Evolutionary conservation across 2,797 vertebrate species (phyloP).

Genomic region (Cottoperca gobio): DNA sequence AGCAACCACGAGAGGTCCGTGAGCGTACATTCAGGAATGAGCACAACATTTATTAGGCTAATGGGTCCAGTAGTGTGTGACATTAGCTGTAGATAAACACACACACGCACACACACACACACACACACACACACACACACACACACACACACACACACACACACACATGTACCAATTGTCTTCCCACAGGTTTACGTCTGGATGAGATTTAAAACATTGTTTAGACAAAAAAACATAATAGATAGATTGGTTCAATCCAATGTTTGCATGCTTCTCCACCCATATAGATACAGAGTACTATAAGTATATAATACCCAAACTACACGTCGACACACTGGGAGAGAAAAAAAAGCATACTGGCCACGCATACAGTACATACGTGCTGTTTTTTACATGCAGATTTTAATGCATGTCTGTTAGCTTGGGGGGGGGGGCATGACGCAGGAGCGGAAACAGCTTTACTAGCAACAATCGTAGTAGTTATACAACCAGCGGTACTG

Average conservation of each 20-base stretch:
- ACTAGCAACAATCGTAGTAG: neutral
- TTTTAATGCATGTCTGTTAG: neutral
- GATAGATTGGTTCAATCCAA: neutral
- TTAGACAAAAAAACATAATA: neutral
- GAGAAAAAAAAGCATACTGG: neutral
- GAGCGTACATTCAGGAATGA: no score
- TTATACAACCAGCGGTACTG: neutral
- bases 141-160: no score
- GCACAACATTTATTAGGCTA: no score
- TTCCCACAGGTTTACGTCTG: no score
- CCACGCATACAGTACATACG: neutral
- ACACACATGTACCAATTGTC: no score
- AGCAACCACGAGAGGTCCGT: no score
- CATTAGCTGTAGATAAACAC: no score
- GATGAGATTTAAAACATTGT: no score
- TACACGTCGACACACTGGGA: neutral
- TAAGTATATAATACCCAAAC: neutral
- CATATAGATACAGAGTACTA: neutral
- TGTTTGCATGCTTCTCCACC: neutral
- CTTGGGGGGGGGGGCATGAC: no score
- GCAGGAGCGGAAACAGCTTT: neutral
- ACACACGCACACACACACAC: no score
- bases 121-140: no score
- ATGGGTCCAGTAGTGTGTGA: no score
- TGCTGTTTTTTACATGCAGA: neutral